Conservation (phyloP, 2,888 invertebrate species). For the Neoaliturus tenellus region DNA sequence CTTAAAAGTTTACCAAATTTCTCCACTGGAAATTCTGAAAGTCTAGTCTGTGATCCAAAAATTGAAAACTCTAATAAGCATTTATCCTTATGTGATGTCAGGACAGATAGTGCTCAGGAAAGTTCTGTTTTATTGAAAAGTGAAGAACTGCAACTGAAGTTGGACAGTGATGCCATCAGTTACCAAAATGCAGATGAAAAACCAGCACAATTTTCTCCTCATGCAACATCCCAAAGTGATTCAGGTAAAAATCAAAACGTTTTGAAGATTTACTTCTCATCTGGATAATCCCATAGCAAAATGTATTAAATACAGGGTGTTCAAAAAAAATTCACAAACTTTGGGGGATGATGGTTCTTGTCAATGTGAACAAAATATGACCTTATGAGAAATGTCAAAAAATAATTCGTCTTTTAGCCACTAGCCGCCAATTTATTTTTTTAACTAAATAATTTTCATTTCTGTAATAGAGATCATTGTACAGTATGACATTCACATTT, state of each 20-base stretch:
- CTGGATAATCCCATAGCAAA: too few relatives aligned
- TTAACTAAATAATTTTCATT: too few relatives aligned
- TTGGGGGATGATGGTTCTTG: too few relatives aligned
- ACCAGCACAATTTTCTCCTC: conserved; percentile 54
- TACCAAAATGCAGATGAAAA: conserved; percentile 58
- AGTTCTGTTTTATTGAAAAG: conserved; percentile 45
- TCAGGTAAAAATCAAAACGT: conserved; percentile 63
- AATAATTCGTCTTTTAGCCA: too few relatives aligned
- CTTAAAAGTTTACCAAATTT: conserved; percentile 63
- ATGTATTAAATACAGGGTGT: too few relatives aligned
- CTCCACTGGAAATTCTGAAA: conserved; percentile 60
- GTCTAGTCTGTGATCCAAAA: conserved; percentile 62
- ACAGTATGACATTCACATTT: too few relatives aligned
- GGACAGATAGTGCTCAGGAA: conserved; percentile 35
- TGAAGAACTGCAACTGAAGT: conserved; percentile 49
- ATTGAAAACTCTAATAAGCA: conserved; percentile 44
- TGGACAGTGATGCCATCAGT: conserved; percentile 54
- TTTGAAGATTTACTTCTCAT: too few relatives aligned
- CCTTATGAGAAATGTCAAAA: too few relatives aligned
- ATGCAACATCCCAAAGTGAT: conserved; percentile 64
- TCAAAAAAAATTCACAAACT: too few relatives aligned
- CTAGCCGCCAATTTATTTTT: too few relatives aligned
- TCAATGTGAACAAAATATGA: too few relatives aligned
- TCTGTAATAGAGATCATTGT: too few relatives aligned
- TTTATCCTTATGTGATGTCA: conserved; percentile 13